phyloP scores from a whole-genome alignment of 2,888 invertebrate genomes.

The Balanococcus diminutus region DNA sequence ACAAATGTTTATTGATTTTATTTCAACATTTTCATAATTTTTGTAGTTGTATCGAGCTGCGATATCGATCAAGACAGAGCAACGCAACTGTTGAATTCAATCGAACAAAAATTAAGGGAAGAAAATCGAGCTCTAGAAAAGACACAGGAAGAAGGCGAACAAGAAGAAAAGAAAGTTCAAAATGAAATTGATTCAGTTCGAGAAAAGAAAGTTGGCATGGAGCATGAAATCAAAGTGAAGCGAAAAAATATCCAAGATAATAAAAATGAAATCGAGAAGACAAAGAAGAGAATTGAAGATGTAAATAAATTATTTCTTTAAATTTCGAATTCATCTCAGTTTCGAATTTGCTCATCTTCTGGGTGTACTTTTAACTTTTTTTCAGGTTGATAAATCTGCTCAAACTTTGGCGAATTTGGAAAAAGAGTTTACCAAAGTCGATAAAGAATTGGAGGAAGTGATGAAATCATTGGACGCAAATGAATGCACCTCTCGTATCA shows the following conservation, averaged over 20 bases:
- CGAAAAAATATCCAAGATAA: conserved; percentile 66
- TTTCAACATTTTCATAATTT: neutral
- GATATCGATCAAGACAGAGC: conserved; percentile 51
- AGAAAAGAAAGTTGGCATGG: conserved; percentile 68
- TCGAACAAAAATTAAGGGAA: conserved; percentile 58
- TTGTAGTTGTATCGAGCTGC: conserved; percentile 49
- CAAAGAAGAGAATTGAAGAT: conserved; percentile 68
- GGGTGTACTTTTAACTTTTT: conserved; percentile 6
- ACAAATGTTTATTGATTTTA: neutral
- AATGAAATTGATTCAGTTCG: conserved; percentile 65
- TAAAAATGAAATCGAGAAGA: conserved; percentile 66
- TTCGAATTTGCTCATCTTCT: neutral
- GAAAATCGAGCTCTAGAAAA: conserved; percentile 61
- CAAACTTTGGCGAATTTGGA: conserved; percentile 63
- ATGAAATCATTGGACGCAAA: conserved; percentile 64
- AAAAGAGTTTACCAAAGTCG: conserved; percentile 65
- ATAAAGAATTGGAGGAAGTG: conserved; percentile 63
- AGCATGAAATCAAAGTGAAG: conserved; percentile 71
- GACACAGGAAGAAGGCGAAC: conserved; percentile 61
- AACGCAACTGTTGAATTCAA: conserved; percentile 58
- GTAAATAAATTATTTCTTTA: conserved; percentile 62
- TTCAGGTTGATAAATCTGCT: conserved; percentile 63
- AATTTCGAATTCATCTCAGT: conserved; percentile 29
- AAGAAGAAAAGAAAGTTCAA: conserved; percentile 66
- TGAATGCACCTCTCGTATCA: conserved; percentile 67